A percentile compares a stretch with the other conserved stretches of the same genome.
Conservation (phyloP, 2,113 vertebrate species). For the Semnornis frantzii region DNA sequence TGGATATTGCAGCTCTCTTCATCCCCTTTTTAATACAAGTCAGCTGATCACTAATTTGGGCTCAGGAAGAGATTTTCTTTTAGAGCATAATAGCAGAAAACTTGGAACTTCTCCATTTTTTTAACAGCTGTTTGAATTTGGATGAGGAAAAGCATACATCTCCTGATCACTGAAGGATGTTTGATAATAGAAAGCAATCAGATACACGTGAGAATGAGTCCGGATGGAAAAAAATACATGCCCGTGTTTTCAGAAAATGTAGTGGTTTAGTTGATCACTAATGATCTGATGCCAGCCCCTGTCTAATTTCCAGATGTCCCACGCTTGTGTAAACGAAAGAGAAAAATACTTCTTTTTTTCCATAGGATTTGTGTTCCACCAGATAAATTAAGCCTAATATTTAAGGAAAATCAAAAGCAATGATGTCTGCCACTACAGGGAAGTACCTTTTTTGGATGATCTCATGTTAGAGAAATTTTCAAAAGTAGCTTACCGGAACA, state of each 20-base stretch:
- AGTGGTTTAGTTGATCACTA: neutral
- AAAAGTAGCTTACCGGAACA: neutral
- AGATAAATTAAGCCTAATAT: neutral
- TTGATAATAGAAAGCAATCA: neutral
- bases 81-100: neutral
- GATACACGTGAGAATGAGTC: neutral
- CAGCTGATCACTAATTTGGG: neutral
- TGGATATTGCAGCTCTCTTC: neutral
- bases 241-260: neutral
- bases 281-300: neutral
- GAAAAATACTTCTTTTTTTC: neutral
- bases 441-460: neutral
- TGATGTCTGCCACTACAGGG: neutral
- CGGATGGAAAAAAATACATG: neutral
- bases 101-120: neutral
- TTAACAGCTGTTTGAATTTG: neutral
- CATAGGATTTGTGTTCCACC: neutral
- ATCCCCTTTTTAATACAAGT: neutral
- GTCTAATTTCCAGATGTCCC: neutral
- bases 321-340: neutral
- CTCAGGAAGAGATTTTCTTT: neutral
- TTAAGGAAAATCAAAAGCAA: neutral
- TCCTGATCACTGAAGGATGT: fast-evolving
- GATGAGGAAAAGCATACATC: neutral
- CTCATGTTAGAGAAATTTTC: neutral